These are phyloP conservation scores for Drosophila virilis DNA, from an alignment of 1,140 invertebrate genomes.

Conservation along the genomic window DNA sequence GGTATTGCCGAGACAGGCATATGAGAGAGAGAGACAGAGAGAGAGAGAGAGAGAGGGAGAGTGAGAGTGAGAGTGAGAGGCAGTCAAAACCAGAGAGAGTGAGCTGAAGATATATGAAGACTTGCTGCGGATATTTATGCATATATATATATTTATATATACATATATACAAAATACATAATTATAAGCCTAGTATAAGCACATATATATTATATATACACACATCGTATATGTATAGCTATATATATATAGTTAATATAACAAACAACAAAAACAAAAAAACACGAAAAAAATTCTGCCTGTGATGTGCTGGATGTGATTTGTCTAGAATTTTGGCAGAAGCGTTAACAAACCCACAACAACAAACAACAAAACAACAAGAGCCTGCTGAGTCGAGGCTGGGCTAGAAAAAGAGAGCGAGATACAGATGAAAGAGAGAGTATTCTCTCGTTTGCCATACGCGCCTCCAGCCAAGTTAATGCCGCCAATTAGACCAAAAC, in stretches of 20 bases:
- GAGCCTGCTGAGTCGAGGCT: conserved; percentile 6
- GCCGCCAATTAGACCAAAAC: conserved; percentile 73
- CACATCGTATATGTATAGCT: conserved; percentile 32
- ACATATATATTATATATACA: conserved; percentile 13
- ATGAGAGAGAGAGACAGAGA: conserved; percentile 85
- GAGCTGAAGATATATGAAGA: neutral
- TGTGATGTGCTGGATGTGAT: conserved; percentile 81
- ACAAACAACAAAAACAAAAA: conserved; percentile 5
- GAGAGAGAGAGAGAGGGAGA: neutral
- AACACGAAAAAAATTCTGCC: conserved; percentile 67
- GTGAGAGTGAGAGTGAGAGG: neutral
- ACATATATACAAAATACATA: conserved; percentile 43
- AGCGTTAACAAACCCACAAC: conserved; percentile 26
- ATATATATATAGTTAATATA: conserved; percentile 28
- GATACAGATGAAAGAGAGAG: neutral
- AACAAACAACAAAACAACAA: conserved; percentile 1
- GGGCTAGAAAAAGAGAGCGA: neutral
- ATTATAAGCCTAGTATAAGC: conserved; percentile 15
- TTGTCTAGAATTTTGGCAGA: conserved; percentile 68
- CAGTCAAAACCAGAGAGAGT: neutral
- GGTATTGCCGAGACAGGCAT: conserved; percentile 97
- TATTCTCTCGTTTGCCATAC: neutral
- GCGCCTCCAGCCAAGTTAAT: conserved; percentile 30
- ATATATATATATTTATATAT: conserved; percentile 41
- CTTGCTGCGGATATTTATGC: conserved; percentile 46